Conservation (phyloP, 2,888 invertebrate species). For the Sarcophaga caerulescens region DNA sequence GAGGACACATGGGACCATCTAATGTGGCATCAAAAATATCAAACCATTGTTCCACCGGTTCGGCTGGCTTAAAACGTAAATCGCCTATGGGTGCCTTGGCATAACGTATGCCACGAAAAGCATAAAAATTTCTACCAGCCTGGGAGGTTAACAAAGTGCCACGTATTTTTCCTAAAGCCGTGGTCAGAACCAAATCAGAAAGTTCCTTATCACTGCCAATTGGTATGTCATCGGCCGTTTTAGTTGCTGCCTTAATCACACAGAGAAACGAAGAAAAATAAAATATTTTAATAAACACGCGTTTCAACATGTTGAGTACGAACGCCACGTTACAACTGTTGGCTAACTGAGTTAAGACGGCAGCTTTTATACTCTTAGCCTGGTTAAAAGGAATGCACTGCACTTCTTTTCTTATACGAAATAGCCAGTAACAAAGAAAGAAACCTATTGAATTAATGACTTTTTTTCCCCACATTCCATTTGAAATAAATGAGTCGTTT, state of each 20-base stretch:
- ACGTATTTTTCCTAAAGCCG: constrained; percentile 79
- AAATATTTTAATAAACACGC: constrained; percentile 37
- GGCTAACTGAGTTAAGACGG: not conserved
- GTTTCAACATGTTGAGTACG: constrained; percentile 49
- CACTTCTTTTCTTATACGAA: not conserved
- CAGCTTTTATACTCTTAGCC: constrained; percentile 64
- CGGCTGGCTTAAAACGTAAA: constrained; percentile 80
- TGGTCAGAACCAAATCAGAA: constrained; percentile 78
- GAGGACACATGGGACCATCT: constrained; percentile 84
- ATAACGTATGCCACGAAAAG: constrained; percentile 80
- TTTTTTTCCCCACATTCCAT: constrained; percentile 2
- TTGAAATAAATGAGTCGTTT: constrained; percentile 50
- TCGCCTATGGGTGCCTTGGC: constrained; percentile 78
- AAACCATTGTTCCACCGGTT: constrained; percentile 82
- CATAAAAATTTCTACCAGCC: constrained; percentile 78
- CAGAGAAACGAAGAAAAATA: not conserved
- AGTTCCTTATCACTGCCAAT: constrained; percentile 77
- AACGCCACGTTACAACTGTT: too few relatives aligned
- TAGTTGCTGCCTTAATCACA: too few relatives aligned
- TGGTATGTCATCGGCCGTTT: constrained; percentile 63
- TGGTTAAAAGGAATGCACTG: constrained; percentile 3
- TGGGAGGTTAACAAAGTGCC: constrained; percentile 78
- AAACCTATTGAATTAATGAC: constrained; percentile 59
- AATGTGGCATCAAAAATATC: constrained; percentile 83
- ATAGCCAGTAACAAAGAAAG: not conserved